phyloP scores from a whole-genome alignment of 2,113 vertebrate species.

The Labeo catla region DNA sequence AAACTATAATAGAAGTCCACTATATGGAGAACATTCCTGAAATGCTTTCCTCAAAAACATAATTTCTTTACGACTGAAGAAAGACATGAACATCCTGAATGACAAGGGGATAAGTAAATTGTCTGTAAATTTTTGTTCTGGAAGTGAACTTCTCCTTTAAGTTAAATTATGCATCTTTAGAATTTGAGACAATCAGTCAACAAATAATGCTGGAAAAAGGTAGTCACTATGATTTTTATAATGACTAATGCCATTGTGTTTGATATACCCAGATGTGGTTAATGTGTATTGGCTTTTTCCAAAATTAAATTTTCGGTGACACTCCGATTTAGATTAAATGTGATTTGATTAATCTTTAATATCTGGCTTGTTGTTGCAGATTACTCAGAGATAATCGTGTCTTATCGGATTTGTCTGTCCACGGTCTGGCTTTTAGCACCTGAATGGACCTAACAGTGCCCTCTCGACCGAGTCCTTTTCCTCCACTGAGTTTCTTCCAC shows the following conservation, averaged over 20 bases:
- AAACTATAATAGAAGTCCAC: too few relatives aligned
- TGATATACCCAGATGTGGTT: not conserved
- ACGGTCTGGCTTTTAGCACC: not conserved
- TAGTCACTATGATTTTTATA: not conserved
- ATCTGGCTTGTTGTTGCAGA: not conserved
- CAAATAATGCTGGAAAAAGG: not conserved
- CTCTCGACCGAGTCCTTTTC: not conserved
- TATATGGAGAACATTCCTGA: too few relatives aligned
- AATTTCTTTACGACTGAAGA: too few relatives aligned
- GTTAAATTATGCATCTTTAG: not conserved
- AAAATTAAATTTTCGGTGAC: not conserved
- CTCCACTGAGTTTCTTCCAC: not conserved
- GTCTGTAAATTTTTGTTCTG: too few relatives aligned
- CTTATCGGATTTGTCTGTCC: conserved; percentile 2
- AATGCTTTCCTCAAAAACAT: too few relatives aligned
- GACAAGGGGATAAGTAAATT: too few relatives aligned
- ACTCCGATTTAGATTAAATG: not conserved
- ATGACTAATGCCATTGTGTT: not conserved
- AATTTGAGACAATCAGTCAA: not conserved
- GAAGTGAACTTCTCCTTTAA: too few relatives aligned
- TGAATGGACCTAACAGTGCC: not conserved
- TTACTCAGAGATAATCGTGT: not conserved
- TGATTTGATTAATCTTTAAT: conserved; percentile 19
- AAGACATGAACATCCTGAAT: too few relatives aligned
- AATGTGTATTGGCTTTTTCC: not conserved